Base-by-base conservation (phyloP, 2,888 invertebrate genomes). In the Busseola fusca region DNA sequence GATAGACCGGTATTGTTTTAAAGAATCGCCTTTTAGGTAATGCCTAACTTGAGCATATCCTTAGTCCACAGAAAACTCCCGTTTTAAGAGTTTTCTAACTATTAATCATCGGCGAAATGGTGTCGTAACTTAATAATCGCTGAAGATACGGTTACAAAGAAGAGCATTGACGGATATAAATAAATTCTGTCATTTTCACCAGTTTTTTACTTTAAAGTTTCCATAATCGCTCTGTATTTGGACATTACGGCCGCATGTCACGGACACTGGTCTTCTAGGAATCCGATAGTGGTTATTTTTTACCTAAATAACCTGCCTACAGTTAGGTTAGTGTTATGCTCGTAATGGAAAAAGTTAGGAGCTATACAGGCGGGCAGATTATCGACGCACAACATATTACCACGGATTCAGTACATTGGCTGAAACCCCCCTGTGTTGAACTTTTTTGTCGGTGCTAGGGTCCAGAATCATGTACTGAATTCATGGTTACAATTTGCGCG, bases 1-100 rank as follows among this genome's bases (percentile, higher is more conserved):
- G 16, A 21, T 21, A 14, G 87, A 59, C 87, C 83, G 54, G 27
- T 87, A 64, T 21, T 37, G 21, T 60, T 42, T 42, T 54, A 54
- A 27, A 18, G 18, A 30, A 27, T 56, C 10, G 25, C 27, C 27
- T 18, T 2, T 10, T 18, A 21, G 21, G 57, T 21, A 34, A 34
- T 30, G 3, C 30, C 21, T 21, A 7, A 57, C 3, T 6, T 12
- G 7, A 57, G 7, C 21, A 34, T 21, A 34, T 12, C 25, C 16
- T 7, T 54, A 54, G 12, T 18, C 1, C 12, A 21, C 30, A 21
- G 21, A 30, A 10, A 56, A 57, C 12, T 57, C 21, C 6, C 14
- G 6, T 30, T 12, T 12, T 12, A 30, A 21, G 30, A 56, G 10
- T 57, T 57, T 9, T 9, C 54, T 27, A 9, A 27, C 1, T 21